Conservation (phyloP, 64 coral and sea anemone species). For the Stichodactyla mertensii region DNA sequence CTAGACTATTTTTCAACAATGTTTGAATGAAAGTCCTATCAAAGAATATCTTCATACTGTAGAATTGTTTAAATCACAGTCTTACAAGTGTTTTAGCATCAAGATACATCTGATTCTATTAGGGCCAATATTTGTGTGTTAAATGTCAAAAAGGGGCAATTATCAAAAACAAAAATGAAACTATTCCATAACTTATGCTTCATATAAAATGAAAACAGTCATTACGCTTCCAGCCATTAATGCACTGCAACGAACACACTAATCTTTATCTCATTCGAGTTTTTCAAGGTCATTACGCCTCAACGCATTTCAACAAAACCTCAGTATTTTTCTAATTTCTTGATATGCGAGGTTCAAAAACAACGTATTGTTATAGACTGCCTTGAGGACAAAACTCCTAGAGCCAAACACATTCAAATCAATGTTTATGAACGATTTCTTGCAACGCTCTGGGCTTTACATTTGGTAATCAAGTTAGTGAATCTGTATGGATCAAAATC, state of each 20-base stretch:
- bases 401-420: neutral
- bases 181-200: neutral
- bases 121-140: neutral
- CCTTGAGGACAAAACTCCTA: neutral
- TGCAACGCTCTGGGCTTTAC: too few relatives aligned
- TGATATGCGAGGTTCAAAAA: neutral
- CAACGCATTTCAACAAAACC: neutral
- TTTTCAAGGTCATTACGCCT: slow-evolving; percentile 5
- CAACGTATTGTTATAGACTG: neutral
- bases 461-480: too few relatives aligned
- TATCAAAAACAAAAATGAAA: neutral
- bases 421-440: neutral
- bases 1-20: neutral
- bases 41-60: neutral
- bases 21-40: neutral
- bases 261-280: neutral
- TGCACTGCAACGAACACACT: neutral
- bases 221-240: neutral
- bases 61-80: neutral
- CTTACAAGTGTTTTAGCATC: too few relatives aligned
- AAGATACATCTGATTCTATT: neutral
- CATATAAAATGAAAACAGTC: neutral
- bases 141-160: too few relatives aligned
- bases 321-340: neutral
- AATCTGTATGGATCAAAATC: neutral